These are phyloP conservation scores for Pipistrellus pygmaeus DNA, from an alignment of 2,797 vertebrate species.

Conservation along the genomic window DNA sequence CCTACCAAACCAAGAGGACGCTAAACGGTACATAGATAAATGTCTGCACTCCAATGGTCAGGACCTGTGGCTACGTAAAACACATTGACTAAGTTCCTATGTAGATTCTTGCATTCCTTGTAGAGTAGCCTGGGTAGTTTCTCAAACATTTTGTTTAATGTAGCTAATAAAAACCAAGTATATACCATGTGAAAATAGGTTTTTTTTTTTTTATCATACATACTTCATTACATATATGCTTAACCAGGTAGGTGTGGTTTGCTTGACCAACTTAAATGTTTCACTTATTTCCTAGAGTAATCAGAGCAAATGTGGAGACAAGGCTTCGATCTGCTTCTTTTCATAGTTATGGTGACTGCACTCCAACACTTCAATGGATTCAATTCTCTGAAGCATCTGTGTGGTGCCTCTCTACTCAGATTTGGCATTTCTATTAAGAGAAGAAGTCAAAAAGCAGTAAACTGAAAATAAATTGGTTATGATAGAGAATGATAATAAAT, in stretches of 20 bases:
- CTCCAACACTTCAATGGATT: not conserved
- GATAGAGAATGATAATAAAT: not conserved
- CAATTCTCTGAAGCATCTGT: constrained; percentile 23
- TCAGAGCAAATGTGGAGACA: not conserved
- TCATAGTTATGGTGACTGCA: not conserved
- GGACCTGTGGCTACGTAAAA: not conserved
- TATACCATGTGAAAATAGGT: not conserved
- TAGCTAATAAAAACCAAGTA: not conserved
- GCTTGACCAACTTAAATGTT: not conserved
- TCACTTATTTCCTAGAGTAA: not conserved
- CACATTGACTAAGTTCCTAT: not conserved
- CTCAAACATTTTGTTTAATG: constrained; percentile 1
- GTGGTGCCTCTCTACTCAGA: not conserved
- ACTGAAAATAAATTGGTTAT: not conserved
- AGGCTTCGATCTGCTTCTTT: not conserved
- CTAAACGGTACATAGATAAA: not conserved
- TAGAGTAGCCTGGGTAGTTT: not conserved
- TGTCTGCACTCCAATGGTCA: not conserved
- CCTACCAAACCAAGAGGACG: not conserved
- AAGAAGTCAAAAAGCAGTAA: constrained; percentile 13
- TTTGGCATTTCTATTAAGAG: constrained; percentile 14
- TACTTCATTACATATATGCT: not conserved
- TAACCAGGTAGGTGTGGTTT: not conserved
- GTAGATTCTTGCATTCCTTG: not conserved
- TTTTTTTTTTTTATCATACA: not conserved